Percentiles rank a stretch among this genome's conserved stretches.
phyloP scores from a whole-genome alignment of 1,140 invertebrate genomes.

The Drosophila dunni region DNA sequence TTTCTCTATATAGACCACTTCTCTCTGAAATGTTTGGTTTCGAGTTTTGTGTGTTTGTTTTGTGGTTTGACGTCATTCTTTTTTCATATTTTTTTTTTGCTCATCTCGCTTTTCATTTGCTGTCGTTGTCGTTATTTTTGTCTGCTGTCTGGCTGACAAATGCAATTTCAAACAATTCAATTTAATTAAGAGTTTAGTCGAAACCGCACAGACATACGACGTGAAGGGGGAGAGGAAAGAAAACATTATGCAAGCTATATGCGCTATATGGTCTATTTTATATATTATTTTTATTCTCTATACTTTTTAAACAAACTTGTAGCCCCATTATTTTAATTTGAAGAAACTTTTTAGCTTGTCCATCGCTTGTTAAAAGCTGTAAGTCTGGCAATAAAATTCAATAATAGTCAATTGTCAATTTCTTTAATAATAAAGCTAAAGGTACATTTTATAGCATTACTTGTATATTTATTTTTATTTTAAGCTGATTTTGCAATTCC shows the following conservation, averaged over 20 bases:
- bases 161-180: slow-evolving; percentile 78
- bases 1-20: neutral
- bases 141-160: slow-evolving; percentile 62
- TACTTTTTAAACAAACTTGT: too few species aligned
- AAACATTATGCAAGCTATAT: slow-evolving; percentile 9
- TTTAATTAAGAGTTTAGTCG: slow-evolving; percentile 76
- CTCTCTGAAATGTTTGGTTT: slow-evolving; percentile 13
- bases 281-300: too few species aligned
- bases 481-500: slow-evolving; percentile 15
- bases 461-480: neutral
- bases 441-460: neutral
- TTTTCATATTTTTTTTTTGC: neutral
- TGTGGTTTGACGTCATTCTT: slow-evolving; percentile 16
- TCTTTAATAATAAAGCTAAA: slow-evolving; percentile 1
- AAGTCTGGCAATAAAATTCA: neutral
- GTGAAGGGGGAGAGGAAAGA: neutral
- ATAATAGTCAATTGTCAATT: slow-evolving; percentile 9
- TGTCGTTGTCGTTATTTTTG: slow-evolving; percentile 46
- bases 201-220: slow-evolving; percentile 31
- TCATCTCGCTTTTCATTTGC: slow-evolving; percentile 12
- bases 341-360: neutral
- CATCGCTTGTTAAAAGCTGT: neutral
- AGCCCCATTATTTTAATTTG: neutral
- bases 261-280: neutral
- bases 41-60: neutral